Base-by-base conservation (phyloP, 1,140 invertebrate genomes). In the Nixonia krombeini region DNA sequence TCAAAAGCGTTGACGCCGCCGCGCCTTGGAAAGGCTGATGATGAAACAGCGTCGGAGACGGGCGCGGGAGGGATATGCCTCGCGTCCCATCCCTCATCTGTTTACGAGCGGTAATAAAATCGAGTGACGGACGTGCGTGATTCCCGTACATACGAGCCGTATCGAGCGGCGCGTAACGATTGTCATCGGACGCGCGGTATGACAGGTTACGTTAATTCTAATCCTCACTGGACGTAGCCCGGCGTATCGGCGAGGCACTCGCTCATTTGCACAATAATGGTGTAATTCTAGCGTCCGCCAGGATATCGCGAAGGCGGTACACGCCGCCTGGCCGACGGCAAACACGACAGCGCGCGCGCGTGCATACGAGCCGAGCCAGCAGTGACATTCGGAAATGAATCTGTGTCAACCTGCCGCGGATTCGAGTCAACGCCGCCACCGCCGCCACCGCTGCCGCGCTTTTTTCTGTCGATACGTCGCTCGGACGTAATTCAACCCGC, bases 261-360 rank as follows among this genome's bases (percentile, higher is more conserved):
- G 63, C 70, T 78, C 72, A 79, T 81, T 78, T 81, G 76, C 76
- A 79, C 77, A 75, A 81, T 79, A 81, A 79, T 81, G 73, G 74
- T 74, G 70, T 74, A 75, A 78, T 79, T 78, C 74, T 68, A 69
- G 70, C 66, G n/a, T 59, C 72, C 70, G 65, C 67, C 62, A 70
- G 73, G 70, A 76, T 73, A 78, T 70, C n/a, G 69, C 49, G 53
- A 62, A 62, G 58, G 57, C n/a, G n/a, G n/a, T 69, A 64, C n/a
- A n/a, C n/a, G n/a, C n/a, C n/a, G n/a, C n/a, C n/a, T n/a, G n/a
- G n/a, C n/a, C 55, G 41, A 62, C 42, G 74, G 70, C 64, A 72
- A 73, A 76, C 73, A 72, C 49, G 47, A 18, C 37, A 52, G 68
- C 51, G 66, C 59, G 53, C 50, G 55, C 61, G 15, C 63, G 38